Evolutionary conservation across 1,140 invertebrate species (phyloP).

Genomic region (Lysiphlebus fabarum): DNA sequence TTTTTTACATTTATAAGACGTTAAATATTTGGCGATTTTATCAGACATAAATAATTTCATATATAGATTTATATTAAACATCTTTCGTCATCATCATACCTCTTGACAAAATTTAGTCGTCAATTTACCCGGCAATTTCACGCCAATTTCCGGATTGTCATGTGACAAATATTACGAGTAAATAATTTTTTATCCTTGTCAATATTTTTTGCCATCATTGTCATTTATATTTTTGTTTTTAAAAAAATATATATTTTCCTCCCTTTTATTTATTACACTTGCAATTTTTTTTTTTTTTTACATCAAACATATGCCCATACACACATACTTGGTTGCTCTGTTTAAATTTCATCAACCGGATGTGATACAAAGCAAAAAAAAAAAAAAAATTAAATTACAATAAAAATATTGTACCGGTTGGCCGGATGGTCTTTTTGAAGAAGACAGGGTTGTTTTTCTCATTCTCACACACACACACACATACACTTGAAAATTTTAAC

Average conservation of each 20-base stretch:
- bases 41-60: neutral
- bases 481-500: no score
- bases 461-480: neutral
- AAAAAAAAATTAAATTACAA: neutral
- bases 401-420: neutral
- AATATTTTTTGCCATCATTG: no score
- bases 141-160: constrained; percentile 45
- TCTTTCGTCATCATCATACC: no score
- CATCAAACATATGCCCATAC: no score
- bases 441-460: neutral
- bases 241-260: no score
- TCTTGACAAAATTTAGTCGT: neutral
- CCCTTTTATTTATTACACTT: no score
- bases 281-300: no score
- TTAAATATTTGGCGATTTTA: no score
- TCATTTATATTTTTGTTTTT: no score
- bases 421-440: constrained; percentile 5
- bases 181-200: no score
- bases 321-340: no score
- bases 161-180: constrained; percentile 15
- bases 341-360: neutral
- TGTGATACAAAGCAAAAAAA: neutral
- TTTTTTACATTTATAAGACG: no score
- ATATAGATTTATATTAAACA: neutral
- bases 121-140: constrained; percentile 49